A percentile compares a stretch with the other conserved stretches of the same genome.
Evolutionary conservation across 1,140 invertebrate genomes (phyloP).

Genomic region (Drosophila gunungcola): DNA sequence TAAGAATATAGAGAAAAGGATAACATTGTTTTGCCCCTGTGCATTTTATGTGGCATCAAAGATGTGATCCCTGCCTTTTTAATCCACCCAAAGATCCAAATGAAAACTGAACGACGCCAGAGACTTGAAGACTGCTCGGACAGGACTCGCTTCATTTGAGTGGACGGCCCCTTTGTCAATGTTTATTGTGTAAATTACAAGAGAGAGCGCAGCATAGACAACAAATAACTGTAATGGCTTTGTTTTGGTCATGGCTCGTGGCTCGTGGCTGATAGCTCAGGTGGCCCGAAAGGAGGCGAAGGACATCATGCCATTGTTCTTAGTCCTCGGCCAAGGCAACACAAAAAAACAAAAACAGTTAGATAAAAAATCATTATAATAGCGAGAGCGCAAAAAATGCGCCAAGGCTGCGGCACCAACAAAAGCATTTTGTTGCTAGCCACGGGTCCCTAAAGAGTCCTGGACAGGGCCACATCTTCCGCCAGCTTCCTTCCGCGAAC

Average conservation of each 20-base stretch:
- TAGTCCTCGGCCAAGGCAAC: constrained; percentile 25
- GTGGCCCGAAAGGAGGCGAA: constrained; percentile 63
- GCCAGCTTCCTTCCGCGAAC: constrained; percentile 27
- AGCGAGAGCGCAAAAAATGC: constrained; percentile 57
- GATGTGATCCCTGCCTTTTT: constrained; percentile 21
- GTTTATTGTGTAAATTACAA: constrained; percentile 81
- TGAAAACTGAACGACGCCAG: constrained; percentile 27
- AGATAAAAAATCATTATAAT: constrained; percentile 81
- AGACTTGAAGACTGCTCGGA: constrained; percentile 10
- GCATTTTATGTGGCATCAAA: neutral
- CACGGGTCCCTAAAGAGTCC: constrained; percentile 41
- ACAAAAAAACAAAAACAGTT: constrained; percentile 72
- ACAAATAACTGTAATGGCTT: constrained; percentile 82
- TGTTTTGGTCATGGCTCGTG: constrained; percentile 75
- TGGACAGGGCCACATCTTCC: constrained; percentile 27
- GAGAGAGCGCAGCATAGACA: constrained; percentile 73
- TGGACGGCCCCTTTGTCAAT: constrained; percentile 68
- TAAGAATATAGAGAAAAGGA: no score
- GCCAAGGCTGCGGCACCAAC: constrained; percentile 71
- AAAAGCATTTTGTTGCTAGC: constrained; percentile 32
- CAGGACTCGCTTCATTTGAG: constrained; percentile 51
- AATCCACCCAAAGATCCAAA: constrained; percentile 29
- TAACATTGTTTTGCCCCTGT: constrained; percentile 1
- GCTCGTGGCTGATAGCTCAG: constrained; percentile 58
- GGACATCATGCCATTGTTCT: constrained; percentile 69